Evolutionary conservation across 2,888 invertebrate genomes (phyloP), one percentile per base, ranked within the genome.

Genomic region (Keiferia lycopersicella): DNA sequence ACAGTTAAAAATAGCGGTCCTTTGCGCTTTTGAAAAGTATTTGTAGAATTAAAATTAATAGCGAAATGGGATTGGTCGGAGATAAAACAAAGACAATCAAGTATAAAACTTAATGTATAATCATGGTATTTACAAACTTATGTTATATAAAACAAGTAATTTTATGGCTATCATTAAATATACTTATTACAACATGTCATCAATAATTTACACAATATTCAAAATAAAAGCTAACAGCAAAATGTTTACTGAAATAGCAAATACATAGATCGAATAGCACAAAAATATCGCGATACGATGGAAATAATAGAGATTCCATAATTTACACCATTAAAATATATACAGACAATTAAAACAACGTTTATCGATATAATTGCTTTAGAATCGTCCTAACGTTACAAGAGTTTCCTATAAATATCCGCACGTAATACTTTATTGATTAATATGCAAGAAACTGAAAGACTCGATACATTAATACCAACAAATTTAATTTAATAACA

Each of bases 91-190:
- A 89, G 86, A 86, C 90, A 83, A 86, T 85, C 71, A 76, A 84
- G 85, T 91, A 91, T 91, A 91, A 91, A 91, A 91, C 91, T 91
- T 91, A 91, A 89, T 90, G 88, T 91, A 87, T 91, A 91, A 90
- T 91, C 86, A 86, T 89, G 86, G 84, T 91, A 91, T 91, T 91
- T 91, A 91, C 91, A 91, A 84, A 85, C 88, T 88, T 91, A 91
- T 75, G 72, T 87, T 90, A 91, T 89, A 90, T 88, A 91, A 91
- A 91, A 91, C 91, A 91, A 91, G 87, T 91, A 87, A 86, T 88
- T 87, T 82, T 89, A 91, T 91, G 90, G 91, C 88, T 91, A 91
- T 88, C 80, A 87, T 86, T 87, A 77, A 77, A 88, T 87, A 88
- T 88, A 88, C 86, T 90, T 88, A 88, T 86, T 86, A 88, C 86